phyloP scores from a whole-genome alignment of 2,113 vertebrate genomes.

The Peromyscus polionotus region DNA sequence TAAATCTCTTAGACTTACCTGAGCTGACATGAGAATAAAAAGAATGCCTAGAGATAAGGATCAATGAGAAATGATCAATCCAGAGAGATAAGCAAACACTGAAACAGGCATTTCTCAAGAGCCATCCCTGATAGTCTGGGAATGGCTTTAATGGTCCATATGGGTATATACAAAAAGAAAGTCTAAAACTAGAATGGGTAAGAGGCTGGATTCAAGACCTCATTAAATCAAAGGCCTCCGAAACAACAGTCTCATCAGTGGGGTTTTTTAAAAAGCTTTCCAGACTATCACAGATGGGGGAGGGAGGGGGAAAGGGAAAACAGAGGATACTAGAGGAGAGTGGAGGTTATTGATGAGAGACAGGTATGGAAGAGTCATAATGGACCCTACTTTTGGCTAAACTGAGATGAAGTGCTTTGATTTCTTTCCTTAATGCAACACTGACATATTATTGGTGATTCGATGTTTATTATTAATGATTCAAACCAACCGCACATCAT shows the following conservation, averaged over 20 bases:
- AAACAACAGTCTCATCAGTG: neutral
- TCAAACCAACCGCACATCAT: neutral
- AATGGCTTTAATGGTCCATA: conserved; percentile 25
- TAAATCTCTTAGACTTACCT: neutral
- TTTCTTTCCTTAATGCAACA: neutral
- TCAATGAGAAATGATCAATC: conserved; percentile 34
- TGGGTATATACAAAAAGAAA: conserved; percentile 10
- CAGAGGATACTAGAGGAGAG: neutral
- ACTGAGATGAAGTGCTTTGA: neutral
- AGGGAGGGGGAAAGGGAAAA: neutral
- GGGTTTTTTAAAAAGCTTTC: neutral
- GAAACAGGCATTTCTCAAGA: conserved; percentile 44
- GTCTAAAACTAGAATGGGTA: neutral
- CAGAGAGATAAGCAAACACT: conserved; percentile 13
- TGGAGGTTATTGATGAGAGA: neutral
- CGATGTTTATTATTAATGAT: neutral
- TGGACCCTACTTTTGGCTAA: neutral
- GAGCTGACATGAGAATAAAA: neutral
- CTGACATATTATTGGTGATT: neutral
- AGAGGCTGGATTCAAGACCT: neutral
- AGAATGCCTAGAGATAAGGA: conserved; percentile 28
- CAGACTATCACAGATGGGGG: neutral
- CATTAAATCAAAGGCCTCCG: neutral
- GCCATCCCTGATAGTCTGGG: neutral
- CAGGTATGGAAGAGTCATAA: neutral